phyloP scores from a whole-genome alignment of 2,888 invertebrate genomes.

The Gymnosoma rotundatum region DNA sequence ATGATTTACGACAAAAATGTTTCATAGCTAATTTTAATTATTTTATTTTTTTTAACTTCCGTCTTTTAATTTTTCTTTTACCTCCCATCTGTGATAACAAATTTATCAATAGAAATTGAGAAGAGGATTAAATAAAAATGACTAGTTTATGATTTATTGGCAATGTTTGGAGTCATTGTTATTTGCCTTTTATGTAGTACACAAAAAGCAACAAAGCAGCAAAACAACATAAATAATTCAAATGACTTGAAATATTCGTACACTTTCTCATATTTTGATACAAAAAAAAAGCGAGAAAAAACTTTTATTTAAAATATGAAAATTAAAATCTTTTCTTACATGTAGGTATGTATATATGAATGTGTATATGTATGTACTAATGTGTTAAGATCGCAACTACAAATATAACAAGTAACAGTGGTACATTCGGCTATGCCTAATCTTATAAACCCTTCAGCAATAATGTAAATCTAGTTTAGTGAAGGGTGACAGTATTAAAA shows the following conservation, averaged over 20 bases:
- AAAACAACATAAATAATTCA: constrained; percentile 23
- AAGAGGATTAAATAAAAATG: constrained; percentile 69
- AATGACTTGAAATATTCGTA: constrained; percentile 26
- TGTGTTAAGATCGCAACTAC: constrained; percentile 8
- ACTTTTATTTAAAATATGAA: not conserved
- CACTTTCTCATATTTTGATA: constrained; percentile 20
- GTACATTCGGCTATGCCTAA: not conserved
- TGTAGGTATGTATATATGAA: not conserved
- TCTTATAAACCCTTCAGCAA: too few species aligned
- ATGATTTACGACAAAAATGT: too few species aligned
- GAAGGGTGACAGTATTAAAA: too few species aligned
- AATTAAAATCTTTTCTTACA: not conserved
- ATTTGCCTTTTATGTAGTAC: constrained; percentile 57
- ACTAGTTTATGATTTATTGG: constrained; percentile 68
- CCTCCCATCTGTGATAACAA: constrained; percentile 34
- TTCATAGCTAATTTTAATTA: too few species aligned
- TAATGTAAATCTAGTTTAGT: too few species aligned
- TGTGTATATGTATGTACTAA: too few species aligned
- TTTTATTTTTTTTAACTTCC: too few species aligned
- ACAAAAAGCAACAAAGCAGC: constrained; percentile 36
- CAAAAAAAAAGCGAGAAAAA: constrained; percentile 19
- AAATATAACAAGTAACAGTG: not conserved
- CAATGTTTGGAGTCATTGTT: constrained; percentile 69
- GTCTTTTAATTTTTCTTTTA: not conserved
- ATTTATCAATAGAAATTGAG: constrained; percentile 59